Base-by-base conservation (phyloP, 2,888 invertebrate species). In the Odontocerum albicorne region DNA sequence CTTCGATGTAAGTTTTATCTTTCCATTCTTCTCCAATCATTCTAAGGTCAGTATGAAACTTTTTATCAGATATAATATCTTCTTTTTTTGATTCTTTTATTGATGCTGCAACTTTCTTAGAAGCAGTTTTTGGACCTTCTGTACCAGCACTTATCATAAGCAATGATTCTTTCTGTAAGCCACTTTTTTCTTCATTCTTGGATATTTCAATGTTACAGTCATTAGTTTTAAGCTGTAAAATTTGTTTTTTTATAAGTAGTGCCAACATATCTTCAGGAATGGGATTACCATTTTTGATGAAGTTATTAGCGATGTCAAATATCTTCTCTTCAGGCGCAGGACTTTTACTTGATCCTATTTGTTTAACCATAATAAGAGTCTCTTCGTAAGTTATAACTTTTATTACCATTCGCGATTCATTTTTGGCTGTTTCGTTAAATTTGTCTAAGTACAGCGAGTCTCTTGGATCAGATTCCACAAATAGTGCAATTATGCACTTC, bases 21-120 rank as follows among this genome's bases (percentile, higher is more conserved):
- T 75, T 71, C 80, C 79, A 80, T 64, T 81, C 80, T 65, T 82
- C 81, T 8, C 77, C 79, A 36, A 79, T 70, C 1, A 73, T 71
- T 62, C 78, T 70, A 8, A 81, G 70, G 20, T 65, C 66, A 3
- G 80, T 80, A 61, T 74, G 77, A 60, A 72, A 72, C 63, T 79
- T 79, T 57, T 75, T 76, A 1, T 68, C 72, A 59, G 13, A n/a
- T 6, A 2, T 2, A 17, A 12, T 8, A 20, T 17, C 19, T 10
- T 20, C 19, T 20, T 20, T 20, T 8, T 16, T n/a, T 17, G 17
- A 19, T 13, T 20, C 22, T 22, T 21, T 21, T 15, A 3, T 27
- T 42, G 20, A 15, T 2, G 42, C 10, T 2, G 1, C 10, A n/a
- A 1, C 19, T 20, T 40, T 40, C 35, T 27, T n/a, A 19, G 33